Conservation (phyloP, 2,797 vertebrate genomes). For the Podargus strigoides region DNA sequence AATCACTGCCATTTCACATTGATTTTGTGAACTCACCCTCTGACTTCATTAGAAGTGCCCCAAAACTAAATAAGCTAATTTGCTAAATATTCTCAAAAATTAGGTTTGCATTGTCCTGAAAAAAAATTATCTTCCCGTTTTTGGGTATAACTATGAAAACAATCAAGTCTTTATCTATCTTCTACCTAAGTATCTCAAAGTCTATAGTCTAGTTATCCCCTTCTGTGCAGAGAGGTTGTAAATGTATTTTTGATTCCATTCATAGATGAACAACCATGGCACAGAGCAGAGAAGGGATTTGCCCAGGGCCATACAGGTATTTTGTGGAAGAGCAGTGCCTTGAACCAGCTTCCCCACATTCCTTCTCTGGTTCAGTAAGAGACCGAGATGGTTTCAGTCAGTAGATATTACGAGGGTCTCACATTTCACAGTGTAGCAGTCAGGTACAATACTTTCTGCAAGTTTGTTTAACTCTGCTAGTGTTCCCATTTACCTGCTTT, state of each 20-base stretch:
- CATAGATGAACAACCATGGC: rapidly evolving
- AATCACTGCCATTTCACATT: not conserved
- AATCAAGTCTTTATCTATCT: not conserved
- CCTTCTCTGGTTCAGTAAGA: conserved; percentile 28
- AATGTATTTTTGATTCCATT: not conserved
- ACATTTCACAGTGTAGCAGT: not conserved
- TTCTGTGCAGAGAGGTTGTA: not conserved
- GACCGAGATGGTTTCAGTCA: not conserved
- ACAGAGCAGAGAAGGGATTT: not conserved
- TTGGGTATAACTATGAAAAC: not conserved
- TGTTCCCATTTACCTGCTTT: not conserved
- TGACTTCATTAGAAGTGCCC: not conserved
- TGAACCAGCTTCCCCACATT: conserved; percentile 36
- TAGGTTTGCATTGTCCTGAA: not conserved
- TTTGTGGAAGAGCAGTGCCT: not conserved
- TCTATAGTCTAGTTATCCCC: not conserved
- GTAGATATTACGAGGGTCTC: not conserved
- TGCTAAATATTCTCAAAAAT: not conserved
- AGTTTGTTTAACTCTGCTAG: not conserved
- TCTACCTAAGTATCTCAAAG: not conserved
- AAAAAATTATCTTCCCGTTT: not conserved
- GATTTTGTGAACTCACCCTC: not conserved
- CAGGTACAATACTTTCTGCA: not conserved
- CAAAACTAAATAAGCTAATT: not conserved
- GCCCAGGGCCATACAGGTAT: not conserved